These are phyloP conservation scores for Bubo scandiacus DNA, from an alignment of 2,113 vertebrate species.

Conservation along the genomic window DNA sequence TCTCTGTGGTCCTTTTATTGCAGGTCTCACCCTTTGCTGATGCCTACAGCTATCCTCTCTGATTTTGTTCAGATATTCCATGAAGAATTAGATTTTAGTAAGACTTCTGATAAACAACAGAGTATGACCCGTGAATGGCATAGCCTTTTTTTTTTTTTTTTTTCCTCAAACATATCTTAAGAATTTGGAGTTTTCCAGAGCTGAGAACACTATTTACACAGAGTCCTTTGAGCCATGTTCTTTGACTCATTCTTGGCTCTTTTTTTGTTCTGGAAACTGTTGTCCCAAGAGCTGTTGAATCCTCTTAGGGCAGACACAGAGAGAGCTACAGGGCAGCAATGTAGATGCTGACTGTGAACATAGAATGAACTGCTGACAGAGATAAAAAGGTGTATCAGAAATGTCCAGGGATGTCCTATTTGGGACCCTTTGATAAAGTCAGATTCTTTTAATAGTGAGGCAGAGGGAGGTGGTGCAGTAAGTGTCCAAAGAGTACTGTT, in stretches of 20 bases:
- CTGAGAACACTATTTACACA: neutral
- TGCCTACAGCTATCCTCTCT: neutral
- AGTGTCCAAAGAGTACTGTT: neutral
- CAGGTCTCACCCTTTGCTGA: neutral
- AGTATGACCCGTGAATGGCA: neutral
- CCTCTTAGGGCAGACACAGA: neutral
- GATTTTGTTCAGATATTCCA: neutral
- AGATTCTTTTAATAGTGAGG: neutral
- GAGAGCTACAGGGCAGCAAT: neutral
- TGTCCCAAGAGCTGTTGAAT: neutral
- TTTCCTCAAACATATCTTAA: neutral
- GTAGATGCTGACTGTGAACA: neutral
- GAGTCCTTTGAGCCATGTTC: neutral
- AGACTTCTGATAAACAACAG: neutral
- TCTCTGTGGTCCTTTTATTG: neutral
- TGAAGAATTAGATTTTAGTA: neutral
- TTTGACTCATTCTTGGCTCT: neutral
- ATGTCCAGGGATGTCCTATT: neutral
- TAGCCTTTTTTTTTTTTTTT: neutral
- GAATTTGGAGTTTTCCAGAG: neutral
- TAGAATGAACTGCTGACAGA: neutral
- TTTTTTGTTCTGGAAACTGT: neutral
- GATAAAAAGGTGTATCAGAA: neutral
- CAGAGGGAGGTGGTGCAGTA: neutral
- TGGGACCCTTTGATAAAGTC: neutral